Evolutionary conservation across 2,113 vertebrate species (phyloP), one percentile per base, ranked within the genome.

Genomic region (Salvelinus sp.): DNA sequence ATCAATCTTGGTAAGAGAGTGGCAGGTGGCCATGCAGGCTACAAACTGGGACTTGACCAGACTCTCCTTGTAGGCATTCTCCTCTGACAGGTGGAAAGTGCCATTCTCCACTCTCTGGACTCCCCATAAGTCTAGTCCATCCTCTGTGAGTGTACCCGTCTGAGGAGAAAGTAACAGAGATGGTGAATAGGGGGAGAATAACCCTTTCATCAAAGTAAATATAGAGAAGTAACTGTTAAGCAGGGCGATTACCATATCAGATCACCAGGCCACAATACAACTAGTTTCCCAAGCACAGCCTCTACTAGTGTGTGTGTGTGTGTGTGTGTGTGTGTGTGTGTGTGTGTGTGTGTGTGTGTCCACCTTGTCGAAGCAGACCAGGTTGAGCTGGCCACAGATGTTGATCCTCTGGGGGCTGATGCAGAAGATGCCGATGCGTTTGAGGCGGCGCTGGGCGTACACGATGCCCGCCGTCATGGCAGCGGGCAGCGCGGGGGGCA

Each of bases 361-460:
- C 79, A 98, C 98, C 95, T 99, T 99, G 89, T 99, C 98, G 86
- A 99, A 99, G 82, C 97, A 99, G 82, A 99, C 93, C 44, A 99
- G 94, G 88, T 99, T 98, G 83, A 99, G 92, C 83, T 99, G 98
- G 48, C 98, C 97, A 79, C 97, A 99, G 80, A 99, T 98, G 90
- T 99, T 99, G 87, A 99, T 99, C 85, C 97, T 95, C 76, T 99
- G 97, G 4, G 98, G 98, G 79, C 97, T 98, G 88, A 98, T 98
- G 82, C 97, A 99, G 92, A 98, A 99, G 91, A 99, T 99, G 23
- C 97, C 96, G 0, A 95, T 88, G 64, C 87, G 90, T 84, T 94
- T 98, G 85, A 99, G 69, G 70, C 98, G 95, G 76, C 95, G 94
- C 85, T 99, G 98, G 60, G 97, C 98, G 63, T 98, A 99, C 68